phyloP scores from a whole-genome alignment of 2,797 vertebrate species.

The Tamandua tetradactyla region DNA sequence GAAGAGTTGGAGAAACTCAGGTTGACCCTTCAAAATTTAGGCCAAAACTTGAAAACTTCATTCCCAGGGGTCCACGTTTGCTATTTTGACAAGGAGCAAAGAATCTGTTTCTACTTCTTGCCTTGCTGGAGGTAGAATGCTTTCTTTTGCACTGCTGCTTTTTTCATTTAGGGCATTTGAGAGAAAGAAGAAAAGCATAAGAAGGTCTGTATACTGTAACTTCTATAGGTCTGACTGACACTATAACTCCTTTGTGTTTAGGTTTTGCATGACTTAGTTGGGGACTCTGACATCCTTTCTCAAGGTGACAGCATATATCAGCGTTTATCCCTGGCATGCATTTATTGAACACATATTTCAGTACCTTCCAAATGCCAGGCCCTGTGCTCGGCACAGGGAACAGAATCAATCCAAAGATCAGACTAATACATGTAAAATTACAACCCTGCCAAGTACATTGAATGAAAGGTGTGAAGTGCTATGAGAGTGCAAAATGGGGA shows the following conservation, averaged over 20 bases:
- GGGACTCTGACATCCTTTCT: not conserved
- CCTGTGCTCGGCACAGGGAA: not conserved
- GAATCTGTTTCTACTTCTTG: not conserved
- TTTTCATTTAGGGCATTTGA: not conserved
- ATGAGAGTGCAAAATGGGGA: not conserved
- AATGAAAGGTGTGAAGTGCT: not conserved
- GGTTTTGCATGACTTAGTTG: not conserved
- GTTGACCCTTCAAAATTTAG: not conserved
- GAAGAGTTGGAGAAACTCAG: not conserved
- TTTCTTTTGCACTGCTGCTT: not conserved
- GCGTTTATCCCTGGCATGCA: not conserved
- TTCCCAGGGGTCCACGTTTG: not conserved
- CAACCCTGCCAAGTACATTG: not conserved
- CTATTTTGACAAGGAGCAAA: not conserved
- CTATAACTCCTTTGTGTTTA: not conserved
- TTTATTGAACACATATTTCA: constrained; percentile 3
- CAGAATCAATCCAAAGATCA: not conserved
- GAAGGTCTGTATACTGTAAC: not conserved
- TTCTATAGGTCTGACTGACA: not conserved
- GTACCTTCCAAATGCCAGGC: not conserved
- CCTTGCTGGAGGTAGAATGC: not conserved
- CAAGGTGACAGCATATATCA: not conserved
- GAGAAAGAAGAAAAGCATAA: not conserved
- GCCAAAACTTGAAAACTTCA: not conserved
- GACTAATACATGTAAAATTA: not conserved